Evolutionary conservation across 2,797 vertebrate genomes (phyloP).

Genomic region (Pipistrellus pygmaeus): DNA sequence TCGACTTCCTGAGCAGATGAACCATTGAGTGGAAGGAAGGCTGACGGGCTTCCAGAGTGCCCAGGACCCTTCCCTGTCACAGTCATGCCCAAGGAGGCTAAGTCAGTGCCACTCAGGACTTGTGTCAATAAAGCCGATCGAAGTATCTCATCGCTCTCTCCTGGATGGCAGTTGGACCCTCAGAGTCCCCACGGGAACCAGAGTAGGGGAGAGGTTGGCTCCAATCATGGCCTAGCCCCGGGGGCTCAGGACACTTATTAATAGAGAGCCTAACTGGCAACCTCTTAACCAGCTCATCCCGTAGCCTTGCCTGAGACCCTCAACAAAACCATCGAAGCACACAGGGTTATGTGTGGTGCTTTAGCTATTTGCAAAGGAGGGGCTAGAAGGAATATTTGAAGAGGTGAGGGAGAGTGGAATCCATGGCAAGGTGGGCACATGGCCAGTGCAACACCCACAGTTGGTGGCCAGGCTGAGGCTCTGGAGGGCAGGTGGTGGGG

Average conservation of each 20-base stretch:
- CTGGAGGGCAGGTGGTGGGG: neutral
- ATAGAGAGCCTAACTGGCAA: neutral
- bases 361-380: neutral
- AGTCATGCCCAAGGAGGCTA: neutral
- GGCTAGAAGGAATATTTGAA: neutral
- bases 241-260: neutral
- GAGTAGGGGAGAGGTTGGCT: neutral
- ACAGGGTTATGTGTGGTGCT: too few relatives aligned
- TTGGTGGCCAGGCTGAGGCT: neutral
- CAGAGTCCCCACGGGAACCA: neutral
- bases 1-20: neutral
- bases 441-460: neutral
- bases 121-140: neutral
- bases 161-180: neutral
- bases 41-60: neutral
- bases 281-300: neutral
- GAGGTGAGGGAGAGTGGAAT: neutral
- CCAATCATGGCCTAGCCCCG: neutral
- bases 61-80: neutral
- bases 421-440: accelerated
- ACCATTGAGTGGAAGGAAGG: neutral
- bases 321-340: neutral
- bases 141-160: neutral
- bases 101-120: neutral
- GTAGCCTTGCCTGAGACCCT: too few relatives aligned